Evolutionary conservation across 2,888 invertebrate genomes (phyloP).

Genomic region (Ellobium chinense): DNA sequence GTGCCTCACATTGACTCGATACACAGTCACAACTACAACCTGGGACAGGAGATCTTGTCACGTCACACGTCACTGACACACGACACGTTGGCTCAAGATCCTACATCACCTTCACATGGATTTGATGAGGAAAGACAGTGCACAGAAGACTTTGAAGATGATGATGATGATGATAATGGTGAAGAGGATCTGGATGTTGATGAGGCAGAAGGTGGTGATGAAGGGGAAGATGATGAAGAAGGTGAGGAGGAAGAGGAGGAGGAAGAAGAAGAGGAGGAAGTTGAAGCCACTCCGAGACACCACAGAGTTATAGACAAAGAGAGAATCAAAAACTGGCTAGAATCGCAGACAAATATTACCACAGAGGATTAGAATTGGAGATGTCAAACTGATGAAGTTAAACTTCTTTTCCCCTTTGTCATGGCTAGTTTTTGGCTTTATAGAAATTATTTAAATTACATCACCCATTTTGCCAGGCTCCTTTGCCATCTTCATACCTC

Average conservation of each 20-base stretch:
- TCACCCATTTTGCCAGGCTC: no score
- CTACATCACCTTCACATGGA: neutral
- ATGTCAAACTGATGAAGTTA: no score
- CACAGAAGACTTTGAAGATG: neutral
- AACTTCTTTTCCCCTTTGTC: no score
- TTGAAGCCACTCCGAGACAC: conserved; percentile 29
- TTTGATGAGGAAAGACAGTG: neutral
- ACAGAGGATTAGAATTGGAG: conserved; percentile 32
- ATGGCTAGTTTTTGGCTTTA: no score
- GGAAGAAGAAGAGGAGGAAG: conserved; percentile 16
- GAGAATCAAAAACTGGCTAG: conserved; percentile 76
- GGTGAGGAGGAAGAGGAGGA: conserved; percentile 30
- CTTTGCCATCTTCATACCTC: no score
- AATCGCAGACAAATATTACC: conserved; percentile 53
- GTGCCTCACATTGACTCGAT: conserved; percentile 75
- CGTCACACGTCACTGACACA: conserved; percentile 71
- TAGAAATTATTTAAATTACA: no score
- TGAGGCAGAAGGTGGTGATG: conserved; percentile 7
- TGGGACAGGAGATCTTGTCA: conserved; percentile 71
- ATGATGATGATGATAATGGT: neutral
- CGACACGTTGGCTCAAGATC: neutral
- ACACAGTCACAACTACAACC: conserved; percentile 64
- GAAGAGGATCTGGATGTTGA: neutral
- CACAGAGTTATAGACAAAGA: conserved; percentile 69
- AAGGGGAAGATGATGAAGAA: conserved; percentile 17